Percentiles rank a stretch among this genome's conserved stretches.
phyloP scores from a whole-genome alignment of 2,797 vertebrate species.

The Macropus fuliginosus region DNA sequence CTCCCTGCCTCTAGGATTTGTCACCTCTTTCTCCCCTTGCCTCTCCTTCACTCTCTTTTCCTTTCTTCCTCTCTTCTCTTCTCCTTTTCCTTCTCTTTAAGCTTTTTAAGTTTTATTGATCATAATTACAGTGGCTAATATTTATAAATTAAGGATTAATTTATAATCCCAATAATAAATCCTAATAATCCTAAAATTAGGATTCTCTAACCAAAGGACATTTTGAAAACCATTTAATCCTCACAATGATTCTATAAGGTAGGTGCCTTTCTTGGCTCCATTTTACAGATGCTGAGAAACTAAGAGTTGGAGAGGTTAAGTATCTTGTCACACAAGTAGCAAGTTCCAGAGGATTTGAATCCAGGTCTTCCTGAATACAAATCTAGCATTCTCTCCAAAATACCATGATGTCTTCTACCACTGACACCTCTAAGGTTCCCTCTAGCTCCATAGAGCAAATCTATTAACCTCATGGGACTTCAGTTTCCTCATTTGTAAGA shows the following conservation, averaged over 20 bases:
- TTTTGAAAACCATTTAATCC: not conserved
- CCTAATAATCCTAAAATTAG: no score
- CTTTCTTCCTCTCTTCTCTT: conserved; percentile 71
- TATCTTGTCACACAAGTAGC: not conserved
- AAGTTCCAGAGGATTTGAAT: not conserved
- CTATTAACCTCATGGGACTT: not conserved
- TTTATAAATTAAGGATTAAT: not conserved
- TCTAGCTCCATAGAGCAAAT: not conserved
- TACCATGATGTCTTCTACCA: not conserved
- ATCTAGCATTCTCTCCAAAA: not conserved
- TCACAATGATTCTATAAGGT: not conserved
- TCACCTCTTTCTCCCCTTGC: not conserved
- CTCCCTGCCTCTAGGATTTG: not conserved
- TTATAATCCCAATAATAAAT: no score
- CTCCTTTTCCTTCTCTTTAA: not conserved
- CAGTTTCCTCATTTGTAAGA: not conserved
- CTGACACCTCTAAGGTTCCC: not conserved
- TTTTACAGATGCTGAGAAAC: not conserved
- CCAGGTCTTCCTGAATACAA: not conserved
- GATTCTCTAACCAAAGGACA: not conserved
- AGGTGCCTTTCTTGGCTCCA: not conserved
- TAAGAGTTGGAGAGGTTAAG: not conserved
- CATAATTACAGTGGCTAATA: not conserved
- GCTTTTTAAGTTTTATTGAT: not conserved
- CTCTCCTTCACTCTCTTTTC: not conserved